Evolutionary conservation across 1,140 invertebrate genomes (phyloP).

Genomic region (Nebria ingens): DNA sequence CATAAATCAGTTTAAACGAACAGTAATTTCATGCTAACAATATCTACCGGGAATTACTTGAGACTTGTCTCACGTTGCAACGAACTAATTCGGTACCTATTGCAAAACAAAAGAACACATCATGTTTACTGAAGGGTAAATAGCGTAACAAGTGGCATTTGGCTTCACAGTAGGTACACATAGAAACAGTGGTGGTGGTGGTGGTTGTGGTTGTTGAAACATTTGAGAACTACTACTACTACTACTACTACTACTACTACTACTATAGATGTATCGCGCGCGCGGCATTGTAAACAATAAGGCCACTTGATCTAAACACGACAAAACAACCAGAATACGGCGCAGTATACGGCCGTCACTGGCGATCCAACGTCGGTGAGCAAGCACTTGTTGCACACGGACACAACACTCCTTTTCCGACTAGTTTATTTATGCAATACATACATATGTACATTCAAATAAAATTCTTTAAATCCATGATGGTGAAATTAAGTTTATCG

Average conservation of each 20-base stretch:
- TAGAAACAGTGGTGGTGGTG: no score
- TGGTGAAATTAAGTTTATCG: no score
- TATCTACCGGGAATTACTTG: constrained; percentile 25
- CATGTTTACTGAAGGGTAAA: constrained; percentile 13
- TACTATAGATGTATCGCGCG: neutral
- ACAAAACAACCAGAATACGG: neutral
- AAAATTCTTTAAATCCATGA: no score
- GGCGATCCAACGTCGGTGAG: no score
- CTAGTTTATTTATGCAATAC: no score
- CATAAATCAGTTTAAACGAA: constrained; percentile 24
- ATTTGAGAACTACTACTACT: no score
- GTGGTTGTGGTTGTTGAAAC: no score
- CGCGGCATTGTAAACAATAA: neutral
- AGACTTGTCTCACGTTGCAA: constrained; percentile 19
- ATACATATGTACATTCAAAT: no score
- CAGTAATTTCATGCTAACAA: constrained; percentile 27
- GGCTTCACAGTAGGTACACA: neutral
- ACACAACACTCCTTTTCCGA: neutral
- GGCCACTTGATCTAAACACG: neutral
- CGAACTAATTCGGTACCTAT: constrained; percentile 4
- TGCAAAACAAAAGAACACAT: neutral
- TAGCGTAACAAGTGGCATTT: constrained; percentile 10
- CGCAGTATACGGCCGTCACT: neutral
- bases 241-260: no score
- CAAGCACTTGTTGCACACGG: constrained; percentile 3